Evolutionary conservation across 2,888 invertebrate genomes (phyloP).

Genomic region (Physocephala rufipes): DNA sequence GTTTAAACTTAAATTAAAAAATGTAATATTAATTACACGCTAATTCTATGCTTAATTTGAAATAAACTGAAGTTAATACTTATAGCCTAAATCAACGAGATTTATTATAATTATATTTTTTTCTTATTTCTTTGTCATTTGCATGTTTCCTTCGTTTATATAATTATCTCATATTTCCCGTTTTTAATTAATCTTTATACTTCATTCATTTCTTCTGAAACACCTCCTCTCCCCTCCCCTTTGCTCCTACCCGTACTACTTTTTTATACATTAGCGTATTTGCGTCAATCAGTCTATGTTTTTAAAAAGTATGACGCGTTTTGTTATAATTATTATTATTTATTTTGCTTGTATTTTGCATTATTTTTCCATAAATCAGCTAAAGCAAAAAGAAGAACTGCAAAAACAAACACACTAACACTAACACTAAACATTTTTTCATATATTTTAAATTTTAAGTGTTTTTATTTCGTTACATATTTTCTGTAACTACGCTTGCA

Average conservation of each 20-base stretch:
- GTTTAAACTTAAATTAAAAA: neutral
- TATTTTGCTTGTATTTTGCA: neutral
- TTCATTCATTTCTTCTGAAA: neutral
- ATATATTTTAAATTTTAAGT: too few relatives aligned
- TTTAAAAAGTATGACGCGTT: slow-evolving; percentile 12
- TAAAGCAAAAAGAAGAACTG: too few relatives aligned
- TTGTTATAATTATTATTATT: neutral
- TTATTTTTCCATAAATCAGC: neutral
- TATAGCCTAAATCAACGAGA: too few relatives aligned
- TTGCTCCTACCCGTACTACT: neutral
- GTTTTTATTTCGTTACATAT: too few relatives aligned
- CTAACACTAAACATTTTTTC: too few relatives aligned
- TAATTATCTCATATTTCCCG: neutral
- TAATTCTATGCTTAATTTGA: too few relatives aligned
- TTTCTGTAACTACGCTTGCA: too few relatives aligned
- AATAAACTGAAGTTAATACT: too few relatives aligned
- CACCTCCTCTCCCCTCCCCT: slow-evolving; percentile 4
- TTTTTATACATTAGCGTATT: slow-evolving; percentile 2
- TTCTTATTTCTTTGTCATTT: neutral
- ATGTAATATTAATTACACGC: too few relatives aligned
- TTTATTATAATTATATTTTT: neutral
- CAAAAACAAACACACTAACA: too few relatives aligned
- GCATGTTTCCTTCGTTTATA: neutral
- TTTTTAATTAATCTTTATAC: neutral
- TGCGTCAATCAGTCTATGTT: slow-evolving; percentile 31